Base-by-base conservation (phyloP, 2,113 vertebrate genomes). In the Xiphophorus maculatus region DNA sequence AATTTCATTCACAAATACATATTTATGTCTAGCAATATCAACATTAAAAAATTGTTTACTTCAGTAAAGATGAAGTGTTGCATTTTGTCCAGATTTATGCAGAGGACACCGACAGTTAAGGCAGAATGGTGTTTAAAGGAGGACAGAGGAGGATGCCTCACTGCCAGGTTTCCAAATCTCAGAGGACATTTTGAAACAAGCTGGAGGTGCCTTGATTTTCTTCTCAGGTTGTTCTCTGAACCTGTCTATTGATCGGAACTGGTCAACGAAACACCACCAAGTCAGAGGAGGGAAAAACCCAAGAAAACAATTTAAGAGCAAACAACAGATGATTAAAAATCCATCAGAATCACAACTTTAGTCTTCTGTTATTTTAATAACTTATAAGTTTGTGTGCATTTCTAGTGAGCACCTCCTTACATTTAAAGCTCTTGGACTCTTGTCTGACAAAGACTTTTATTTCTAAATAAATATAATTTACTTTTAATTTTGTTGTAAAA, bases 161-260 rank as follows among this genome's bases (percentile, higher is more conserved):
- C 71, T 72, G 86, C 78, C 66, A 69, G 65, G 83, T 35, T 61
- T 71, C 60, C 70, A 86, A 74, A 81, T 69, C 85, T 88, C 87
- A 63, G 81, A 82, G 83, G 85, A 81, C 71, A 63, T 78, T 82
- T 71, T 76, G 79, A 83, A 81, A 84, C 81, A 29, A 82, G 86
- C 79, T 82, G 84, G 74, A 83, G 81, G 77, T 83, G 71, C 71
- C 81, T 65, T 65, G 73, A 66, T 76, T 87, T 87, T 66, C 75
- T 77, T 86, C 83, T 69, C 74, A 84, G 71, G 63, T 69, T 61
- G 29, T 79, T 87, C 71, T 77, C 77, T 83, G 74, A 85, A 77
- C 79, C 77, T 66, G 75, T 84, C 77, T 83, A 87, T 85, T 69
- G 85, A 87, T 83, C 79, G 68, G 67, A 48, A 63, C 8, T 62